These are phyloP conservation scores for Columba janthina DNA, from an alignment of 2,113 vertebrate species.

Conservation along the genomic window DNA sequence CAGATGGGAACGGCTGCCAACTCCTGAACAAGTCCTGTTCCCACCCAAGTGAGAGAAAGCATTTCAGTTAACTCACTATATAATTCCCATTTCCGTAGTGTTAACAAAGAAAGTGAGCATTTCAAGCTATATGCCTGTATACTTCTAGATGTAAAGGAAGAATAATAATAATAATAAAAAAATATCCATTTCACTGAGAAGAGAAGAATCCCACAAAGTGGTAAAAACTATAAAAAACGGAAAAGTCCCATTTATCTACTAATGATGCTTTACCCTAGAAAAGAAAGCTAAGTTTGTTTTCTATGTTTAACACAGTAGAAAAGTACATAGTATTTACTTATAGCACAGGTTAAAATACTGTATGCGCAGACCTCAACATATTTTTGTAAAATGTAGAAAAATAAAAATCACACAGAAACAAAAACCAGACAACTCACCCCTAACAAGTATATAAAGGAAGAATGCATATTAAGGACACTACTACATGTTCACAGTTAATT, in stretches of 20 bases:
- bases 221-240: not conserved
- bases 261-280: not conserved
- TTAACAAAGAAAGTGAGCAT: not conserved
- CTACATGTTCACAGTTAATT: not conserved
- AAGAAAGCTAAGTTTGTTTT: not conserved
- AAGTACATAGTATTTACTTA: not conserved
- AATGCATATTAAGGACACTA: not conserved
- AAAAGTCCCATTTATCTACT: constrained; percentile 1
- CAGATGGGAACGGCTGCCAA: not conserved
- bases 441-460: not conserved
- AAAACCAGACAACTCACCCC: not conserved
- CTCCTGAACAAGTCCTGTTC: not conserved
- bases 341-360: not conserved
- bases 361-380: not conserved
- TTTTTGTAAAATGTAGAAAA: not conserved
- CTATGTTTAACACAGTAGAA: not conserved
- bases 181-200: not conserved
- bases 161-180: not conserved
- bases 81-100: not conserved
- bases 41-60: fast-evolving
- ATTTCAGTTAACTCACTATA: not conserved
- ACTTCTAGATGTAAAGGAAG: not conserved
- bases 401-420: not conserved
- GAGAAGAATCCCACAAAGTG: not conserved
- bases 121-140: not conserved